Evolutionary conservation across 1,140 invertebrate genomes (phyloP).

Genomic region (Drosophila biarmipes): DNA sequence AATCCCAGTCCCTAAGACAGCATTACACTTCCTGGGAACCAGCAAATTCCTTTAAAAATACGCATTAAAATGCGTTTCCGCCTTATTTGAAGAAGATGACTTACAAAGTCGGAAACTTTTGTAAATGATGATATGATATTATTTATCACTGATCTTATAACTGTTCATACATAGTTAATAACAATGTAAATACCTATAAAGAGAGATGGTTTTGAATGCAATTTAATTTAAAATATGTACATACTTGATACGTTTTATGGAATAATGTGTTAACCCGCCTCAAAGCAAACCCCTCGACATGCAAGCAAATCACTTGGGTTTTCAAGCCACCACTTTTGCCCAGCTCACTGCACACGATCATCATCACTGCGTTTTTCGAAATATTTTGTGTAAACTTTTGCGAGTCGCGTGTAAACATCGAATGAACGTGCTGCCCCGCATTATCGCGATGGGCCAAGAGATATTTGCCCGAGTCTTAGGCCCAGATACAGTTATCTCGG

Average conservation of each 20-base stretch:
- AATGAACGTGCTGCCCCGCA: constrained; percentile 21
- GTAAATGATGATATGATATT: too few relatives aligned
- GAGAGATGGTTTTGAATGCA: neutral
- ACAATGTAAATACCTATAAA: too few relatives aligned
- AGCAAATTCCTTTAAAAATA: neutral
- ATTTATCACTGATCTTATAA: too few relatives aligned
- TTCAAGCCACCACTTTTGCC: neutral
- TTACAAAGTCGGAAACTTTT: too few relatives aligned
- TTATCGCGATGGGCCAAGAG: constrained; percentile 4
- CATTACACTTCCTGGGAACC: too few relatives aligned
- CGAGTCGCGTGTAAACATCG: constrained; percentile 30
- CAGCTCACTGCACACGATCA: neutral
- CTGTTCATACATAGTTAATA: too few relatives aligned
- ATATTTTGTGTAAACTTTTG: constrained; percentile 22
- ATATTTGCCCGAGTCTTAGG: constrained; percentile 31
- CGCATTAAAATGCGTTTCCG: neutral
- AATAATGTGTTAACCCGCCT: neutral
- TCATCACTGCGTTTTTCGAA: neutral
- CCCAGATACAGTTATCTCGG: constrained; percentile 20
- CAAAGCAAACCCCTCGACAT: neutral
- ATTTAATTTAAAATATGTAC: neutral
- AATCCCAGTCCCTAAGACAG: neutral
- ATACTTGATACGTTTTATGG: neutral
- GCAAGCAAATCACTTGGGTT: constrained; percentile 6
- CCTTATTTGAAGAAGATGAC: neutral